Conservation (phyloP, 2,113 vertebrate species). For the Phylloscopus trochilus region DNA sequence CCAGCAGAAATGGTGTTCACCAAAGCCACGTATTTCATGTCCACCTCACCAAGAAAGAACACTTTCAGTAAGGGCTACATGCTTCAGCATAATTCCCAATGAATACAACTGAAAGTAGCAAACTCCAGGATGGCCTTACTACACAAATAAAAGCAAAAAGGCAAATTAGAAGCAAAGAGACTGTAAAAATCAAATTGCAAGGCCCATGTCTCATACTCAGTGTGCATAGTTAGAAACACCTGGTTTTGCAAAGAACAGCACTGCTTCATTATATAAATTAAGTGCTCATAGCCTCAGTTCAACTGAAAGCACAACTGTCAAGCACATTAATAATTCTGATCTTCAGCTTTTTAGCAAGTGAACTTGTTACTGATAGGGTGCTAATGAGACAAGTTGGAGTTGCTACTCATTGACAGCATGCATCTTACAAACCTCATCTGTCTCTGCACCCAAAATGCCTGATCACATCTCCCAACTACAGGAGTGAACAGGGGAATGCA, state of each 20-base stretch:
- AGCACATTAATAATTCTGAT: background rate
- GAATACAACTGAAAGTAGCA: background rate
- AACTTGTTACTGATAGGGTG: constrained; percentile 18
- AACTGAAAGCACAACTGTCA: constrained; percentile 5
- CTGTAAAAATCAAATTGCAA: background rate
- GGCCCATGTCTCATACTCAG: background rate
- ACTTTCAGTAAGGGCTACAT: background rate
- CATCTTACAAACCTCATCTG: background rate
- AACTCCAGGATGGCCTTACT: background rate
- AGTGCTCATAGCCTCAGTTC: background rate
- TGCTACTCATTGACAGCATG: background rate
- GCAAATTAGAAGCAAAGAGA: background rate
- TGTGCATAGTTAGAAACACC: background rate
- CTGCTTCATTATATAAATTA: background rate
- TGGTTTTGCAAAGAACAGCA: background rate
- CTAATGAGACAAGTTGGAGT: constrained; percentile 15
- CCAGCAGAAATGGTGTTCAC: background rate
- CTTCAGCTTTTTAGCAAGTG: background rate
- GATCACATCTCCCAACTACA: background rate
- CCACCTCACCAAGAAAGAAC: constrained; percentile 26
- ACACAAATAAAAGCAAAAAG: background rate
- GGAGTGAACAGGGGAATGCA: background rate
- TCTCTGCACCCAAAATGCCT: background rate
- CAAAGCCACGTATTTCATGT: constrained; percentile 20
- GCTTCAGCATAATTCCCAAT: background rate